These are phyloP conservation scores for Balanococcus diminutus DNA, from an alignment of 2,888 invertebrate species.

Conservation along the genomic window DNA sequence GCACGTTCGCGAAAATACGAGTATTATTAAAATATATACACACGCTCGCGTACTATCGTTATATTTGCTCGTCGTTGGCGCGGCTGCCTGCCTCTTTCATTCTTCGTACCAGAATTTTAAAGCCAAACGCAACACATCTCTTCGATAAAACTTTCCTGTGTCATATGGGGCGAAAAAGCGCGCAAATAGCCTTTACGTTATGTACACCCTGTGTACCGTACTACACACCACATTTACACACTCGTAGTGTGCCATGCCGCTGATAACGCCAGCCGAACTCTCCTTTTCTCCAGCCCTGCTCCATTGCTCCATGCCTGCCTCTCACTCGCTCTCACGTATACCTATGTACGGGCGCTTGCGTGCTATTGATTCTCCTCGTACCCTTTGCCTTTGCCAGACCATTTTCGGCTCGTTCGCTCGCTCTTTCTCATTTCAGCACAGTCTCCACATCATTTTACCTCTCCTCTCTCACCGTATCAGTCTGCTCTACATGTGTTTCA, in stretches of 20 bases:
- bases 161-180: constrained; percentile 20
- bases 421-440: not conserved
- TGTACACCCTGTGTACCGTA: not conserved
- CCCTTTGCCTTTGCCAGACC: not conserved
- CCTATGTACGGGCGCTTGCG: constrained; percentile 46
- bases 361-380: constrained; percentile 48
- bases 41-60: not conserved
- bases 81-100: not conserved
- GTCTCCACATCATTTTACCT: not conserved
- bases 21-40: not conserved
- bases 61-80: not conserved
- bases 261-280: constrained; percentile 12
- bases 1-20: not conserved
- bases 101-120: no score
- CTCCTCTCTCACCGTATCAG: not conserved
- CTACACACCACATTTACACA: not conserved
- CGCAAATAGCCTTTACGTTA: constrained; percentile 47
- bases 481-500: no score
- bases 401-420: not conserved
- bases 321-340: not conserved
- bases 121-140: not conserved
- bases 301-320: not conserved
- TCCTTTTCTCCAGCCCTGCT: constrained; percentile 8
- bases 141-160: not conserved
- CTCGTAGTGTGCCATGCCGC: not conserved